Conservation (phyloP, 2,797 vertebrate genomes). For the Anisognathus igniventris region DNA sequence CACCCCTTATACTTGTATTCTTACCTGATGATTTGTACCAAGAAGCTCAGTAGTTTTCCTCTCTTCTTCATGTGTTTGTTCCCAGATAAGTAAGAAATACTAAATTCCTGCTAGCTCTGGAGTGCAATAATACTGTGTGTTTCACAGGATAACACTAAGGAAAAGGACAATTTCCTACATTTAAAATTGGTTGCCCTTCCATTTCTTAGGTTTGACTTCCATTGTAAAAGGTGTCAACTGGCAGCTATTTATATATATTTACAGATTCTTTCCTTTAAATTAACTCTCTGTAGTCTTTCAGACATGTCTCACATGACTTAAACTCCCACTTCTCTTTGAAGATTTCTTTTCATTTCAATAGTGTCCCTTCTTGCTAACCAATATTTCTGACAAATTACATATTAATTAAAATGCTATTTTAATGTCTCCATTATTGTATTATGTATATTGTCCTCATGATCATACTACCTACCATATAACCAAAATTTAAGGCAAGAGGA, state of each 20-base stretch:
- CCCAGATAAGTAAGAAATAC: not conserved
- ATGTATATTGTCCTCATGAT: not conserved
- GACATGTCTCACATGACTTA: not conserved
- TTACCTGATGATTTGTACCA: not conserved
- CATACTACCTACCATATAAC: not conserved
- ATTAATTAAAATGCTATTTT: not conserved
- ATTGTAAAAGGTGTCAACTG: not conserved
- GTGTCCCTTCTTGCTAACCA: not conserved
- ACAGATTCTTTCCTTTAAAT: not conserved
- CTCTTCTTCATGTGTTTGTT: not conserved
- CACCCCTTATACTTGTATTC: not conserved
- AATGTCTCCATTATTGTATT: not conserved
- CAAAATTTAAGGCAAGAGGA: not conserved
- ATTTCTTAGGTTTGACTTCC: not conserved
- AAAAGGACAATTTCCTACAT: not conserved
- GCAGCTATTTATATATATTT: not conserved
- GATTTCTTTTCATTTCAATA: not conserved
- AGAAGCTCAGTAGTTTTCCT: not conserved
- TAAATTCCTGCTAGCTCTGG: not conserved
- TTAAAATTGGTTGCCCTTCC: not conserved
- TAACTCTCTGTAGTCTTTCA: not conserved
- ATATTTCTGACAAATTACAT: not conserved
- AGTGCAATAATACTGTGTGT: not conserved
- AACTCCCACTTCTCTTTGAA: not conserved
- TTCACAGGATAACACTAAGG: not conserved